Evolutionary conservation across 2,797 vertebrate species (phyloP).

Genomic region (Thalassophryne amazonica): DNA sequence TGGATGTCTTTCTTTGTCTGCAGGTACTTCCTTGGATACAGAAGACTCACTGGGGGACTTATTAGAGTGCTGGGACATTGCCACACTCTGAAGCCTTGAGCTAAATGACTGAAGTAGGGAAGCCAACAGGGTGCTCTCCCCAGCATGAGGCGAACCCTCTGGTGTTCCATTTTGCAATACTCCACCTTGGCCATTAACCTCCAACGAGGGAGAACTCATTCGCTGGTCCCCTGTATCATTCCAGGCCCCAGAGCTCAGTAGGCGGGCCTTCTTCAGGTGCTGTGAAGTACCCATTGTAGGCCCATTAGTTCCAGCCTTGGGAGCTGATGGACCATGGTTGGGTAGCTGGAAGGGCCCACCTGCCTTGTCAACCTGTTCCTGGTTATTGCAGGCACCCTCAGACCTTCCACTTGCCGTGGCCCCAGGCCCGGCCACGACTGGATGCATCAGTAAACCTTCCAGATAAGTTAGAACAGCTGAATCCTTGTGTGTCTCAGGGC

Average conservation of each 20-base stretch:
- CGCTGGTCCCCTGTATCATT: conserved; percentile 86
- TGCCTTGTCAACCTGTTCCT: conserved; percentile 86
- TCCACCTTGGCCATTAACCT: conserved; percentile 89
- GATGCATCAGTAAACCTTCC: conserved; percentile 99
- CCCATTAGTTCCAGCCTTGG: conserved; percentile 71
- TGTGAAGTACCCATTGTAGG: conserved; percentile 86
- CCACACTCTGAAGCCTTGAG: conserved; percentile 95
- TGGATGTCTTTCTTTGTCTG: conserved; percentile 86
- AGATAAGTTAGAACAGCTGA: conserved; percentile 99
- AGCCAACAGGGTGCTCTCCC: conserved; percentile 95
- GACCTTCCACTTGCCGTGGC: conserved; percentile 89
- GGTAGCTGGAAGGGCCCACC: conserved; percentile 83
- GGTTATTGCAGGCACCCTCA: conserved; percentile 82
- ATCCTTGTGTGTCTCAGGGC: conserved; percentile 99
- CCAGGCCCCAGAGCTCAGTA: conserved; percentile 93
- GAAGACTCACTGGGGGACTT: conserved; percentile 74
- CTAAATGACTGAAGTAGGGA: conserved; percentile 98
- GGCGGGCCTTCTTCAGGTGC: conserved; percentile 94
- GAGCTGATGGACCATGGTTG: conserved; percentile 83
- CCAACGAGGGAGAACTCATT: conserved; percentile 81
- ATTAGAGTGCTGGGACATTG: conserved; percentile 91
- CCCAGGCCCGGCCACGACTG: conserved; percentile 92
- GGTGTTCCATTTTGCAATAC: conserved; percentile 85
- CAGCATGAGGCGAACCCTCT: conserved; percentile 86
- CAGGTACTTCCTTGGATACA: conserved; percentile 71